Evolutionary conservation across 2,888 invertebrate genomes (phyloP), one percentile per base, ranked within the genome.

Genomic region (Lacanobia wlatinum): DNA sequence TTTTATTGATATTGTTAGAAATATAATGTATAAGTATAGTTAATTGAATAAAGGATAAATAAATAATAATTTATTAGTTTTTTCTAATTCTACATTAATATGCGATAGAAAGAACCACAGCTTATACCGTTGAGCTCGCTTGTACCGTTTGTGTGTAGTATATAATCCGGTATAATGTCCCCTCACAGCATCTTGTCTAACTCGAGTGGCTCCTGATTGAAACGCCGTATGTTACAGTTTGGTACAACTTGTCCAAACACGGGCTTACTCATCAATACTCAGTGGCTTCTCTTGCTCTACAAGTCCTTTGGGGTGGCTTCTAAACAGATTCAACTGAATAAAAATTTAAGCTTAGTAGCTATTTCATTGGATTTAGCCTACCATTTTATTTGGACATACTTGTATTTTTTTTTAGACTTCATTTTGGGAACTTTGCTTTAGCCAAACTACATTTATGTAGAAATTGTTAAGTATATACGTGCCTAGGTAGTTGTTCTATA

Each of bases 141-240:
- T 14, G 12, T 38, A 12, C 21, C 28, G 46, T 18, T 50, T 59
- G 56, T 62, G 55, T 55, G 38, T 53, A 52, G 67, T 28, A 58
- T 65, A 70, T 87, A 87, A 88, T 86, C 87, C 82, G 72, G 68
- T 67, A 48, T 77, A 53, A 75, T 58, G 72, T 59, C 83, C 83
- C 80, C 80, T 73, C 73, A 56, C 59, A 9, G 70, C 14, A 48
- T 63, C 70, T 58, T 9, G 56, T 50, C 46, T 7, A 4, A 18
- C 52, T 85, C 80, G 80, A 88, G 89, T 88, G 89, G 80, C 70
- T 67, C 71, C 88, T 89, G 87, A 93, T 92, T 92, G 90, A 88
- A 90, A 87, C 69, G 82, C 93, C 92, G 82, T 91, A 93, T 93
- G 93, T 89, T 86, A 84, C 84, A 80, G 76, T 87, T 87, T 86